A percentile compares a stretch with the other conserved stretches of the same genome.
These are phyloP conservation scores for Heliconius hewitsoni DNA, from an alignment of 1,140 invertebrate genomes.

Conservation along the genomic window DNA sequence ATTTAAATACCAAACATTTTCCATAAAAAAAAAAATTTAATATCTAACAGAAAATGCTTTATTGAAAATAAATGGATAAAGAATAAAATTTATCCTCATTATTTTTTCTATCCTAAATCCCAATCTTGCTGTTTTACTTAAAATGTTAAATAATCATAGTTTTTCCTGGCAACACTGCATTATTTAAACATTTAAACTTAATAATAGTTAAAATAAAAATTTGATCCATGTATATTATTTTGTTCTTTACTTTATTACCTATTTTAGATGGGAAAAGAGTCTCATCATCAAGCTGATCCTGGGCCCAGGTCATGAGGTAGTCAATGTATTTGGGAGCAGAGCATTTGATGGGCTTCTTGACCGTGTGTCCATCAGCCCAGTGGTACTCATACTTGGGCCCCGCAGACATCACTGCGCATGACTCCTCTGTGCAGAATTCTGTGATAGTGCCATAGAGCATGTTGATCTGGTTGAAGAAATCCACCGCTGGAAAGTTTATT, in stretches of 20 bases:
- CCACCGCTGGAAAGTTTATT: conserved; percentile 89
- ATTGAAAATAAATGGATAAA: too few species aligned
- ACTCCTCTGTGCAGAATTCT: conserved; percentile 99
- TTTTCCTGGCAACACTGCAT: too few species aligned
- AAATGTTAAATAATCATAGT: too few species aligned
- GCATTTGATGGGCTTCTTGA: conserved; percentile 99
- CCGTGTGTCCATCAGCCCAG: conserved; percentile 99
- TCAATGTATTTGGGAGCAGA: conserved; percentile 99
- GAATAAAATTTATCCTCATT: too few species aligned
- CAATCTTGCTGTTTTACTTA: too few species aligned
- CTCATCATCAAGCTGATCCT: conserved; percentile 99
- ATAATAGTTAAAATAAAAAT: too few species aligned
- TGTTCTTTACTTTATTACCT: conserved; percentile 82
- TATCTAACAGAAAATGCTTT: too few species aligned
- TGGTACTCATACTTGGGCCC: conserved; percentile 99
- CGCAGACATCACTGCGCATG: conserved; percentile 98
- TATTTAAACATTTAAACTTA: too few species aligned
- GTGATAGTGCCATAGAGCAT: conserved; percentile 99
- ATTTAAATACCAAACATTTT: too few species aligned
- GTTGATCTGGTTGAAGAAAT: conserved; percentile 99
- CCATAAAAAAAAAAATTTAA: too few species aligned
- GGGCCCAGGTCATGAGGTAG: conserved; percentile 99
- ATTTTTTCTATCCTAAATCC: too few species aligned
- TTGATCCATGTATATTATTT: too few species aligned
- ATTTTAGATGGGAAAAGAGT: conserved; percentile 99